A percentile compares a stretch with the other conserved stretches of the same genome.
phyloP scores from a whole-genome alignment of 2,888 invertebrate species.

The Standfussiana lucernea region DNA sequence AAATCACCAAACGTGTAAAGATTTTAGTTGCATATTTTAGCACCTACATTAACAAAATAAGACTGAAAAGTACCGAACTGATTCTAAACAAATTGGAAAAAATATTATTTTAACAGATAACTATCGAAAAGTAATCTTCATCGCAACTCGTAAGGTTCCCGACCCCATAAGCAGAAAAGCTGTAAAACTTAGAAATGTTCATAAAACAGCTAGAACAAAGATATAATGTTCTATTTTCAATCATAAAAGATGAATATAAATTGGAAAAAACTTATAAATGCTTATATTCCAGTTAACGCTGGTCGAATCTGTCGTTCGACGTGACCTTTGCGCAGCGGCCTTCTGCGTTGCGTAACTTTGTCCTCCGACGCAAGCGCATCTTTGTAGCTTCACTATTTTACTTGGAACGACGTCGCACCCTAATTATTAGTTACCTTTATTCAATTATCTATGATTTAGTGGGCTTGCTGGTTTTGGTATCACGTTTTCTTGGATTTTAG shows the following conservation, averaged over 20 bases:
- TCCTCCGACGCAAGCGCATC: constrained; percentile 68
- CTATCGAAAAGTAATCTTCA: neutral
- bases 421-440: constrained; percentile 46
- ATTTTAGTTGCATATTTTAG: neutral
- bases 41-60: neutral
- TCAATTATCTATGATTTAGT: constrained; percentile 29
- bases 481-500: constrained; percentile 21
- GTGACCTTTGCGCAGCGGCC: constrained; percentile 72
- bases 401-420: constrained; percentile 50
- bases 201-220: neutral
- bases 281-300: constrained; percentile 54
- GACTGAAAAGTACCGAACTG: neutral
- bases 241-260: neutral
- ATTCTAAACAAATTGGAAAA: neutral
- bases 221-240: constrained; percentile 5
- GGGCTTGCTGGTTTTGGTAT: constrained; percentile 11
- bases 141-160: neutral
- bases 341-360: constrained; percentile 71
- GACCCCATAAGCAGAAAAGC: neutral
- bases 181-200: neutral
- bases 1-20: constrained; percentile 17
- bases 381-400: constrained; percentile 58
- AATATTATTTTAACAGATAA: neutral
- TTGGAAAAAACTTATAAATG: constrained; percentile 33
- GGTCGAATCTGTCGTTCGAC: constrained; percentile 60